Evolutionary conservation across 1,140 invertebrate species (phyloP).

Genomic region (Eubasilissa regina): DNA sequence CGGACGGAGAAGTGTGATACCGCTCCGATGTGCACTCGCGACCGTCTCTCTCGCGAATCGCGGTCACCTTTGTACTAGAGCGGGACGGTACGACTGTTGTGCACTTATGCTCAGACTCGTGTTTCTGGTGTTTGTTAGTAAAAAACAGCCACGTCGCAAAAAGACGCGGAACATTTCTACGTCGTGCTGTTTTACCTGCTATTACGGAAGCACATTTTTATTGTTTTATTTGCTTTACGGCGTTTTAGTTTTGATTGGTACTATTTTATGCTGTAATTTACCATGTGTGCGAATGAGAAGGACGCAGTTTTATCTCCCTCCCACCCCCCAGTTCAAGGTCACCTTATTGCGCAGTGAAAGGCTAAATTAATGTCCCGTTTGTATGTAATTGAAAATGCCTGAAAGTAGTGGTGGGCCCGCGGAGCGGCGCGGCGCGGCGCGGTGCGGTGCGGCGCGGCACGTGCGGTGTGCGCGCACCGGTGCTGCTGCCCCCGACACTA

Average conservation of each 20-base stretch:
- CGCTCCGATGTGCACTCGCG: not conserved
- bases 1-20: not conserved
- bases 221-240: not conserved
- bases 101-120: not conserved
- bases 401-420: not conserved
- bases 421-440: not conserved
- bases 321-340: slow-evolving; percentile 46
- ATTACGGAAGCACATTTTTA: not conserved
- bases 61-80: not conserved
- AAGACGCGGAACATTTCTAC: slow-evolving; percentile 3
- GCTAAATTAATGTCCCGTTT: slow-evolving; percentile 42
- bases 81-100: slow-evolving; percentile 7
- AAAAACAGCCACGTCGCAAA: not conserved
- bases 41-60: not conserved
- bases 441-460: not conserved
- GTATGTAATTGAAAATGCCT: slow-evolving; percentile 42
- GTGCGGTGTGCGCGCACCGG: too few species aligned
- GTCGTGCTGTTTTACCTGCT: not conserved
- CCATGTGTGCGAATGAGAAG: slow-evolving; percentile 26
- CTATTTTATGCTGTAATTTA: slow-evolving; percentile 13
- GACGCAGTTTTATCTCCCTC: slow-evolving; percentile 10
- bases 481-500: too few species aligned
- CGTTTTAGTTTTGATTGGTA: not conserved
- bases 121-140: not conserved
- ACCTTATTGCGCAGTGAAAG: slow-evolving; percentile 48